Base-by-base conservation (phyloP, 2,113 vertebrate species). In the Silurus meridionalis region DNA sequence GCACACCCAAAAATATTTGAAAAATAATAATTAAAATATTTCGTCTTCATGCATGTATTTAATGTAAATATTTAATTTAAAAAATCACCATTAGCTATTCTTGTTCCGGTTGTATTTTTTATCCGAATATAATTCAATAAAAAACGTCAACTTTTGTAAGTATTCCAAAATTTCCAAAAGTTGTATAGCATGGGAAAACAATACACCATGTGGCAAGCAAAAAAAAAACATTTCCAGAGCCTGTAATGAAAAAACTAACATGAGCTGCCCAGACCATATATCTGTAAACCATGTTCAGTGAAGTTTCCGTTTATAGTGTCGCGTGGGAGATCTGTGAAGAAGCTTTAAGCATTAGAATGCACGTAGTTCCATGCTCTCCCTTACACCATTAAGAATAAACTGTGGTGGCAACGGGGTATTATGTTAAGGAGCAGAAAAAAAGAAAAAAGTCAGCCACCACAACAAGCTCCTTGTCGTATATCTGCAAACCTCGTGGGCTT, bases 381-480 rank as follows among this genome's bases (percentile, higher is more conserved):
- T 3, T 78, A 64, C 48, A 79, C 50, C 25, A 57, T 80, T 50
- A 86, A 82, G 67, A 74, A 63, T 82, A 85, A 81, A 67, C 85
- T 61, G 67, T 61, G 53, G 66, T 15, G 37, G 50, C 57, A 81
- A 77, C 55, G 46, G 61, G 58, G 48, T 66, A 60, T 48, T 61
- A 75, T 74, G 63, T 57, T 82, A 60, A 15, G 64, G 19, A 84
- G 46, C 55, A 87, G 83, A 83, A 87, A 87, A 67, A 37, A 37
- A 37, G 37, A 37, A 37, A 37, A 37, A 53, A 84, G 21, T 28
- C 53, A 21, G 23, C 25, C 61, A 71, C 69, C 82, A 78, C 82
- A 89, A 89, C 82, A 87, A 81, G 55, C 61, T 75, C 58, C 64
- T 55, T 58, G 37, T 67, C 61, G 17, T 17, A 84, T 80, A 83